Evolutionary conservation across 2,797 vertebrate species (phyloP), one percentile per base, ranked within the genome.

Genomic region (Brachyalestes nurse): DNA sequence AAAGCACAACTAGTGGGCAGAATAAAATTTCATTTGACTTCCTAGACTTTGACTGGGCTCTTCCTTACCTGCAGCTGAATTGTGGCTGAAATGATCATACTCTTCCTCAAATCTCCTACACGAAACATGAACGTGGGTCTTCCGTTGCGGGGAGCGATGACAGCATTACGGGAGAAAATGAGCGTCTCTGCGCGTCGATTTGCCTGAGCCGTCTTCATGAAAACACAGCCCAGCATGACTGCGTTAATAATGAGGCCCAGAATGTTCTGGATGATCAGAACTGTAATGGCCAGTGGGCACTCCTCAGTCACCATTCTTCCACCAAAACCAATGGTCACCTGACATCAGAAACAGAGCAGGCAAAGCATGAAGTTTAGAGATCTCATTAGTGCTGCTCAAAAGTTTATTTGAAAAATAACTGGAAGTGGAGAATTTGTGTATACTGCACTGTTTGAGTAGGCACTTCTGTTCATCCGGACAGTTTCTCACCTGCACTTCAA

Each of bases 141-240:
- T 57, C 97, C 96, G 0, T 98, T 97, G 7, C 97, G 93, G 0
- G 96, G 93, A 0, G 97, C 94, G 0, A 99, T 96, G 78, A 99
- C 97, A 0, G 97, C 98, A 5, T 96, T 96, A 21, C 96, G 93
- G 78, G 97, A 99, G 93, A 99, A 99, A 89, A 99, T 99, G 83
- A 99, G 91, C 0, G 98, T 99, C 90, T 99, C 98, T 0, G 98
- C 98, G 10, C 98, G 91, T 0, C 98, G 90, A 92, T 99, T 98
- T 21, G 98, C 97, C 89, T 99, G 98, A 0, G 98, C 97, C 0
- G 98, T 99, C 90, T 99, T 99, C 98, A 99, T 99, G 92, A 99
- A 99, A 60, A 99, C 97, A 75, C 98, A 99, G 79, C 98, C 98
- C 28, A 99, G 87, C 97, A 99, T 97, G 78, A 99, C 96, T 0